phyloP scores from a whole-genome alignment of 2,797 vertebrate species.

The Ptychobarbus kaznakovi region DNA sequence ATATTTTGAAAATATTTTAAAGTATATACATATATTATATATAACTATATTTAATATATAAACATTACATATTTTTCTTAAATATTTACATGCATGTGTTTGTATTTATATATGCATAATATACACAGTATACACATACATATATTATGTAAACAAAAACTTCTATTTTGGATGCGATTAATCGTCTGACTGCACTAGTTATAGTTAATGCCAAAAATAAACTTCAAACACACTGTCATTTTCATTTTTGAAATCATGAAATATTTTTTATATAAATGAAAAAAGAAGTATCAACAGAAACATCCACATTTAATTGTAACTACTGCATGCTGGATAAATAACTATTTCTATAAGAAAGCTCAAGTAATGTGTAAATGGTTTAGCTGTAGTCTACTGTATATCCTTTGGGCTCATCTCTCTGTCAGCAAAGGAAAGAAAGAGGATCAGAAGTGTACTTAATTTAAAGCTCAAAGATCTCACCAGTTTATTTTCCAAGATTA shows the following conservation, averaged over 20 bases:
- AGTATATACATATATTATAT: too few species aligned
- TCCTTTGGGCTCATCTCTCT: not conserved
- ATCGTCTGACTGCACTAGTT: not conserved
- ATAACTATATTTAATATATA: too few species aligned
- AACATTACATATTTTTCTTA: too few species aligned
- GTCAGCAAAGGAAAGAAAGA: not conserved
- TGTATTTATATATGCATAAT: too few species aligned
- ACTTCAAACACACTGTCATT: not conserved
- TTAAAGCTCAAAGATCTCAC: constrained; percentile 15
- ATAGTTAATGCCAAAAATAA: not conserved
- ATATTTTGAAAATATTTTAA: too few species aligned
- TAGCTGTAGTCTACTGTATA: constrained; percentile 1
- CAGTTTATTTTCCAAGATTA: constrained; percentile 24
- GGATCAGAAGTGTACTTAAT: constrained; percentile 22
- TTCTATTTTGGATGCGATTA: too few species aligned
- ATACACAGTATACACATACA: too few species aligned
- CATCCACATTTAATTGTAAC: not conserved
- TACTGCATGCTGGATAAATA: not conserved
- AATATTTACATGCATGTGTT: too few species aligned
- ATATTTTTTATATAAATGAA: not conserved
- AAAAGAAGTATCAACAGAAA: not conserved
- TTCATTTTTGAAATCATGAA: not conserved
- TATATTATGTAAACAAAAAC: too few species aligned
- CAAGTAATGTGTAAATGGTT: not conserved
- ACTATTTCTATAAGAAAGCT: not conserved